phyloP scores from a whole-genome alignment of 1,140 invertebrate genomes.

The Brachionus calyciflorus region DNA sequence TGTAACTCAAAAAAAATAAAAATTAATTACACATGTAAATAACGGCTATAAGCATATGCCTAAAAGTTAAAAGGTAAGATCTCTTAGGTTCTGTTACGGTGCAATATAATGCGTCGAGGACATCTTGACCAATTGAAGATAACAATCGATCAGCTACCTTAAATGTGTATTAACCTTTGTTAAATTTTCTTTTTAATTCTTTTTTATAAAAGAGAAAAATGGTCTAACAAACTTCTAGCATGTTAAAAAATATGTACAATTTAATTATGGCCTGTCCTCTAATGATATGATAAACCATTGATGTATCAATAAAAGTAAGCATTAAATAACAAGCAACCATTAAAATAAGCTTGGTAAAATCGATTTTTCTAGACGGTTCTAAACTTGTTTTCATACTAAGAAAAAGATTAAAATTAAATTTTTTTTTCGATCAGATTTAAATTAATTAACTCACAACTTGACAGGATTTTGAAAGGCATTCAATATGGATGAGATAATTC shows the following conservation, averaged over 20 bases:
- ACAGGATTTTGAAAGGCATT: background rate
- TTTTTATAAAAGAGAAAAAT: constrained; percentile 44
- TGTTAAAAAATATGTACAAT: constrained; percentile 98
- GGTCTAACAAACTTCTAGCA: constrained; percentile 80
- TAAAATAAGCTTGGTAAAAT: constrained; percentile 12
- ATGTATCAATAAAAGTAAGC: constrained; percentile 37
- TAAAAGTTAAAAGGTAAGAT: constrained; percentile 64
- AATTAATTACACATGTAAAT: constrained; percentile 77
- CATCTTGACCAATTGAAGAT: constrained; percentile 44
- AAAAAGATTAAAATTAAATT: background rate
- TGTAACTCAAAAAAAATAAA: background rate
- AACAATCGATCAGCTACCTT: constrained; percentile 45
- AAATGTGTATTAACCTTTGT: background rate
- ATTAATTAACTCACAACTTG: background rate
- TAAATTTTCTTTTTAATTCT: background rate
- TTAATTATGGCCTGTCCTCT: constrained; percentile 98
- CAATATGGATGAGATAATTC: constrained; percentile 69
- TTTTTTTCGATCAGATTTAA: background rate
- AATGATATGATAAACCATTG: constrained; percentile 80
- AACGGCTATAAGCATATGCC: constrained; percentile 82
- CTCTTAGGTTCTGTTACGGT: background rate
- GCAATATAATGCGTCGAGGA: constrained; percentile 41
- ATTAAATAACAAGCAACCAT: background rate
- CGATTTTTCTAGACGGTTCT: constrained; percentile 29
- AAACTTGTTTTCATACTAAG: background rate